Conservation (phyloP, 23 tunicate genomes). For the Pegea sp. region DNA sequence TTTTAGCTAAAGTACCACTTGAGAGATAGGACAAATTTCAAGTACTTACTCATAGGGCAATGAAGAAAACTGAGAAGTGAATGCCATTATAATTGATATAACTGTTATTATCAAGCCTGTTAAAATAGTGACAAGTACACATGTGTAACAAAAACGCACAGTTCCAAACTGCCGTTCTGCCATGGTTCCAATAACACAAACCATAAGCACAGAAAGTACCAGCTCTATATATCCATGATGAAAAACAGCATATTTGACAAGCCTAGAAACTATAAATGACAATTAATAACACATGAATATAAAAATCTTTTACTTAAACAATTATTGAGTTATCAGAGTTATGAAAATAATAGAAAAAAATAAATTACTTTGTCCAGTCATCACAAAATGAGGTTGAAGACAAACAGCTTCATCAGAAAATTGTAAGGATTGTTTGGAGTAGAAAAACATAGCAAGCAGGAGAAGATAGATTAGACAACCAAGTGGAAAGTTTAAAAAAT, state of each 20-base stretch:
- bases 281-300: not conserved
- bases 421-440: not conserved
- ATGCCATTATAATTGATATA: not conserved
- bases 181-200: not conserved
- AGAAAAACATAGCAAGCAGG: not conserved
- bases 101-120: not conserved
- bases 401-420: not conserved
- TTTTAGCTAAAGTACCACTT: no score
- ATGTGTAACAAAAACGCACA: not conserved
- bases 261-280: not conserved
- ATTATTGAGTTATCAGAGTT: not conserved
- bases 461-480: not conserved
- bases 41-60: conserved; percentile 1
- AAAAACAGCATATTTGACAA: not conserved
- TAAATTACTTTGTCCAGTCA: not conserved
- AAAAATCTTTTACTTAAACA: not conserved
- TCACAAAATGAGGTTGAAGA: not conserved
- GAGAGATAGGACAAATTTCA: not conserved
- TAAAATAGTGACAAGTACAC: not conserved
- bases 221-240: not conserved
- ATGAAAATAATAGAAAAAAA: not conserved
- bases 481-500: not conserved
- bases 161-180: not conserved
- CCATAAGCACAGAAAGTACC: not conserved
- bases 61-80: not conserved